phyloP scores from a whole-genome alignment of 2,113 vertebrate genomes.

The Motacilla alba region DNA sequence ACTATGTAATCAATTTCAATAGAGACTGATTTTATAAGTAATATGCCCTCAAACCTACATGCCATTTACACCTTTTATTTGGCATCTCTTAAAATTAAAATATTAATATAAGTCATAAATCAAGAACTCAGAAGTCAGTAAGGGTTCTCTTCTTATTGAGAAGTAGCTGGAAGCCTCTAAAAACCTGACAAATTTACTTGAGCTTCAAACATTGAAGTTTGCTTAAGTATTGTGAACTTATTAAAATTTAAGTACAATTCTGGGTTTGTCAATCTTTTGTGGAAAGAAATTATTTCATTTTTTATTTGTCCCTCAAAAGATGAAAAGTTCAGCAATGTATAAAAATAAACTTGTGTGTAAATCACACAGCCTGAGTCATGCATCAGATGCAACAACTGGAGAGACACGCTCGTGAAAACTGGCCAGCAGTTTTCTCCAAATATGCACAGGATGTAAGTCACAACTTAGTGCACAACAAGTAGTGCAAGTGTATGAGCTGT shows the following conservation, averaged over 20 bases:
- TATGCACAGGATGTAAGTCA: not conserved
- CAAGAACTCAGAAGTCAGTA: not conserved
- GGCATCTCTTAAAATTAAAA: slow-evolving; percentile 10
- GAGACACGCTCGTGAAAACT: not conserved
- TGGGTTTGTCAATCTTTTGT: not conserved
- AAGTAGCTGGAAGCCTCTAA: not conserved
- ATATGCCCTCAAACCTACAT: not conserved
- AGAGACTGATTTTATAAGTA: not conserved
- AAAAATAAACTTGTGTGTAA: not conserved
- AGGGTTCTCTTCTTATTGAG: not conserved
- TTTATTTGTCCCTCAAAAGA: not conserved
- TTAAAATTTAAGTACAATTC: not conserved
- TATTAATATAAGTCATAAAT: slow-evolving; percentile 24
- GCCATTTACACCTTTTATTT: not conserved
- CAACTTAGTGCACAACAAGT: not conserved
- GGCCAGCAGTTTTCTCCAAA: not conserved
- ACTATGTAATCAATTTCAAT: slow-evolving; percentile 15
- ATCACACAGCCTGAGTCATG: not conserved
- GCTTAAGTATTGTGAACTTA: not conserved
- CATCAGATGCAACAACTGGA: not conserved
- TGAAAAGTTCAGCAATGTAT: not conserved
- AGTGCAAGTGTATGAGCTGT: not conserved
- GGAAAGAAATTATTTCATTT: not conserved
- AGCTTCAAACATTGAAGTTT: not conserved
- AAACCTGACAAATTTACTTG: not conserved